Evolutionary conservation across 1,140 invertebrate genomes (phyloP).

Genomic region (Hycleus cichorii): DNA sequence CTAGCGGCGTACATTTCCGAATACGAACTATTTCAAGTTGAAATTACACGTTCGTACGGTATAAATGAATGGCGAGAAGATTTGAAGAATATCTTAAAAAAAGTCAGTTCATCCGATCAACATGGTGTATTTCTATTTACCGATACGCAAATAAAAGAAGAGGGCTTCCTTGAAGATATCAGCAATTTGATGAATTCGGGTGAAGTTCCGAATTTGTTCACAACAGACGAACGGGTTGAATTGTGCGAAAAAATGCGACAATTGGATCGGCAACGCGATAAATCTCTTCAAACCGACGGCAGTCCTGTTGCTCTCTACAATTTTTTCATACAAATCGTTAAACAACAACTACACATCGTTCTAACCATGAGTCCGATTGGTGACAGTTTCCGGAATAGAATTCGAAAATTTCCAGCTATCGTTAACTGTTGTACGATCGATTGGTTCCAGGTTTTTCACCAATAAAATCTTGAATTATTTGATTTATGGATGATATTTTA

Average conservation of each 20-base stretch:
- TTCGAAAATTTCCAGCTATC: slow-evolving; percentile 88
- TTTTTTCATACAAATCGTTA: slow-evolving; percentile 81
- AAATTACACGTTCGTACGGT: slow-evolving; percentile 83
- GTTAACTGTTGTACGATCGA: slow-evolving; percentile 97
- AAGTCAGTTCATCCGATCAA: slow-evolving; percentile 72
- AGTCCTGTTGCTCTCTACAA: slow-evolving; percentile 86
- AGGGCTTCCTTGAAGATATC: slow-evolving; percentile 88
- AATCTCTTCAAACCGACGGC: slow-evolving; percentile 85
- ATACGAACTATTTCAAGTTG: slow-evolving; percentile 86
- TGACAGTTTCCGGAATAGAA: slow-evolving; percentile 71
- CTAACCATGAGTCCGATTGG: slow-evolving; percentile 92
- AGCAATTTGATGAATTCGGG: slow-evolving; percentile 91
- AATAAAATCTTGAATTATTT: neutral
- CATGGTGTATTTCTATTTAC: slow-evolving; percentile 80
- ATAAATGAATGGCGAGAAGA: slow-evolving; percentile 85
- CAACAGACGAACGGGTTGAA: slow-evolving; percentile 81
- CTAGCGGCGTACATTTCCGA: slow-evolving; percentile 89
- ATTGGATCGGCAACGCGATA: slow-evolving; percentile 84
- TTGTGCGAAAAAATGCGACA: slow-evolving; percentile 91
- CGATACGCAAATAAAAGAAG: slow-evolving; percentile 73
- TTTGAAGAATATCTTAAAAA: slow-evolving; percentile 70
- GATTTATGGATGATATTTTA: slow-evolving; percentile 33
- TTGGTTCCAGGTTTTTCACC: slow-evolving; percentile 74
- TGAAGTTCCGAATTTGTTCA: slow-evolving; percentile 89
- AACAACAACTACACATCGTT: slow-evolving; percentile 89